Conservation (phyloP, 2,113 vertebrate species). For the Apteryx mantelli region DNA sequence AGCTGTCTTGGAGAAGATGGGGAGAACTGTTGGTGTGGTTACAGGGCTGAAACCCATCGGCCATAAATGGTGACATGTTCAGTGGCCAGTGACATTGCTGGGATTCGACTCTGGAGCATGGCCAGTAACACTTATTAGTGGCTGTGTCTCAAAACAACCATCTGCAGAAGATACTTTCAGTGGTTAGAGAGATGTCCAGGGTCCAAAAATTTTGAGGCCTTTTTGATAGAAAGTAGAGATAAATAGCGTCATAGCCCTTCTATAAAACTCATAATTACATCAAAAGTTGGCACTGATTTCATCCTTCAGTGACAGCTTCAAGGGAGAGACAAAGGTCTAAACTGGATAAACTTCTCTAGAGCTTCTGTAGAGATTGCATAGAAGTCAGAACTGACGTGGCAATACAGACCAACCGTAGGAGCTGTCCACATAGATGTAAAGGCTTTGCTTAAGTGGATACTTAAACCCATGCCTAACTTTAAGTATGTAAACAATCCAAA, state of each 20-base stretch:
- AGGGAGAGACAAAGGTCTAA: not conserved
- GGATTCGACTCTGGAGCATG: not conserved
- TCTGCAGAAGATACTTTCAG: accelerated
- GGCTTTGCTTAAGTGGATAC: not conserved
- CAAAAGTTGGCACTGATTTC: not conserved
- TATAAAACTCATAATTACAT: accelerated
- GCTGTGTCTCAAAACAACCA: too few relatives aligned
- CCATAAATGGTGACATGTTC: accelerated
- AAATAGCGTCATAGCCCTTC: not conserved
- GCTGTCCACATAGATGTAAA: accelerated
- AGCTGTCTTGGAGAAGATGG: not conserved
- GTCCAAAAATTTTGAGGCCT: not conserved
- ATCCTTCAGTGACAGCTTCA: accelerated
- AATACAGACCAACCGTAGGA: accelerated
- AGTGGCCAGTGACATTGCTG: accelerated
- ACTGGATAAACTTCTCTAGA: accelerated
- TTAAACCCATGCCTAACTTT: accelerated
- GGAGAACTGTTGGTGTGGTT: too few relatives aligned
- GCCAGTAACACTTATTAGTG: accelerated
- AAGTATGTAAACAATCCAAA: too few relatives aligned
- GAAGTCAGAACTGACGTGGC: accelerated
- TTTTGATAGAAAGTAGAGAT: not conserved
- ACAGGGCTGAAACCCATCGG: accelerated
- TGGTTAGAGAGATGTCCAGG: not conserved
- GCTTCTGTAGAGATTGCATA: not conserved